phyloP scores from a whole-genome alignment of 2,888 invertebrate genomes.

The Tethea ocularis region DNA sequence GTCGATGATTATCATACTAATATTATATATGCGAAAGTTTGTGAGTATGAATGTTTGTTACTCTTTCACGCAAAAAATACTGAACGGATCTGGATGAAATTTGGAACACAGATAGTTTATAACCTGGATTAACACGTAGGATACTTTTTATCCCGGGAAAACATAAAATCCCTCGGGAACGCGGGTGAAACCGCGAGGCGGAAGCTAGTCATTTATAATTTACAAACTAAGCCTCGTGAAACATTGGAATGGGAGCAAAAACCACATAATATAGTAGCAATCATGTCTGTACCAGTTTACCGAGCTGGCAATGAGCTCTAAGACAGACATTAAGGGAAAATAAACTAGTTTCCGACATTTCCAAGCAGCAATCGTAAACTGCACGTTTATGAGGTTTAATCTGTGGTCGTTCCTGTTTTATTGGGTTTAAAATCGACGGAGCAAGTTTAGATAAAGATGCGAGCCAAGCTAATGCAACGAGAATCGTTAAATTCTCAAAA shows the following conservation, averaged over 20 bases:
- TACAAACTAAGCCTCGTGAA: background rate
- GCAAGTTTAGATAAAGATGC: conserved; percentile 18
- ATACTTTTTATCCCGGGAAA: no score
- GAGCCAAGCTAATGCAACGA: conserved; percentile 15
- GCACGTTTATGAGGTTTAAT: conserved; percentile 21
- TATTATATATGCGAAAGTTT: no score
- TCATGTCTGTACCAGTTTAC: conserved; percentile 11
- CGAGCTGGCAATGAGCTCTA: conserved; percentile 16
- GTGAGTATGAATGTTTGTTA: no score
- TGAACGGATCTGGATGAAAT: no score
- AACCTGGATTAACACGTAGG: no score
- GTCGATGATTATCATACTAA: no score
- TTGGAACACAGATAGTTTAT: no score
- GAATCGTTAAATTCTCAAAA: conserved; percentile 14
- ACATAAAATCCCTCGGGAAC: no score
- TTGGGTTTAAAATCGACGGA: conserved; percentile 14
- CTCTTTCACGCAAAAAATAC: no score
- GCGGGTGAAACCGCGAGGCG: no score
- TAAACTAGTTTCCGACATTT: conserved; percentile 17
- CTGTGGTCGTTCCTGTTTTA: conserved; percentile 17
- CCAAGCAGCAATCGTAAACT: conserved; percentile 18
- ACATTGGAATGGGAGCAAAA: background rate
- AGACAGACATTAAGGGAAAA: conserved; percentile 17
- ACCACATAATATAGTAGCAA: background rate
- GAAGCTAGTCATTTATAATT: no score